Evolutionary conservation across 2,113 vertebrate genomes (phyloP), one percentile per base, ranked within the genome.

Genomic region (Nematolebias whitei): DNA sequence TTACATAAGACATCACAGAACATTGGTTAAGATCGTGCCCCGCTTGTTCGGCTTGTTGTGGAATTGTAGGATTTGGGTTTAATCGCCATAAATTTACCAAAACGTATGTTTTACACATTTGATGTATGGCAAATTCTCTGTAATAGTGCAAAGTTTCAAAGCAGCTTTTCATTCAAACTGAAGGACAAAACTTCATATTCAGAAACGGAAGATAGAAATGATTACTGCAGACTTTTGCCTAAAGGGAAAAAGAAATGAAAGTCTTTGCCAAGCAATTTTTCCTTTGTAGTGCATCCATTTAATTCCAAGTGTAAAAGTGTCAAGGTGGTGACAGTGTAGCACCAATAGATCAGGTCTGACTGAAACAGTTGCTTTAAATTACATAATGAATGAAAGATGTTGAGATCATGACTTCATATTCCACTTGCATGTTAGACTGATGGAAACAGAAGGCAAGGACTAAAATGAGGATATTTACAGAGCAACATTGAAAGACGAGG

Each of bases 371-470:
- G 71, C 47, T 69, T 51, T 74, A 81, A 87, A 87, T 84, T 85
- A 74, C 70, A 72, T 79, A 83, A 85, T 83, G 78, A 84, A 67
- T 59, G 56, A 45, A 76, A 85, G 72, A 61, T 57, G 80, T 80
- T 76, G 76, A 74, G 80, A 83, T 80, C 75, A 76, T 68, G 68
- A 74, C 66, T 69, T 83, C 61, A 74, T 78, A 80, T 74, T 74
- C 78, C 50, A 64, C 62, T 81, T 45, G 16, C 2, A 20, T 16
- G 50, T 62, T 20, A 68, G 15, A 54, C 18, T 68, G 64, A 63
- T 39, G 24, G 41, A 60, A 15, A 61, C 62, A 5, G 26, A 18
- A 9, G 32, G 16, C 13, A 16, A 29, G 50, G 19, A 40, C 12
- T 59, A 15, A 59, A 35, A 35, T 4, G 32, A 2, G 10, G 32